A percentile compares a stretch with the other conserved stretches of the same genome.
Evolutionary conservation across 1,140 invertebrate species (phyloP).

Genomic region (fruit fly (Drosophila melanogaster)): Release_6_plus_ISO1_MT NT_033779.5:3813001-3813500

Average conservation of each 20-base stretch:
- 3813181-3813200: constrained; percentile 74
- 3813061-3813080: constrained; percentile 72
- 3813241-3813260: rapidly evolving
- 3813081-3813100: constrained; percentile 47
- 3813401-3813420: not conserved
- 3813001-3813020: constrained; percentile 22
- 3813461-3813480: not conserved
- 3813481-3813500: not conserved
- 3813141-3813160: constrained; percentile 62
- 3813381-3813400: too few relatives aligned
- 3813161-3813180: constrained; percentile 57
- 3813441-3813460: too few relatives aligned
- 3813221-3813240: constrained; percentile 21
- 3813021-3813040: constrained; percentile 29
- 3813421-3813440: not conserved
- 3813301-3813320: constrained; percentile 71
- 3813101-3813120: constrained; percentile 19
- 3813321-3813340: constrained; percentile 68
- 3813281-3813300: constrained; percentile 78
- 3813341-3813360: constrained; percentile 55
- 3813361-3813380: too few relatives aligned
- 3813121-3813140: constrained; percentile 4
- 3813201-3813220: constrained; percentile 70
- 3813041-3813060: constrained; percentile 75
- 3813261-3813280: rapidly evolving